These are phyloP conservation scores for Sebastes iracundus DNA, from an alignment of 2,797 vertebrate species.

Conservation along the genomic window DNA sequence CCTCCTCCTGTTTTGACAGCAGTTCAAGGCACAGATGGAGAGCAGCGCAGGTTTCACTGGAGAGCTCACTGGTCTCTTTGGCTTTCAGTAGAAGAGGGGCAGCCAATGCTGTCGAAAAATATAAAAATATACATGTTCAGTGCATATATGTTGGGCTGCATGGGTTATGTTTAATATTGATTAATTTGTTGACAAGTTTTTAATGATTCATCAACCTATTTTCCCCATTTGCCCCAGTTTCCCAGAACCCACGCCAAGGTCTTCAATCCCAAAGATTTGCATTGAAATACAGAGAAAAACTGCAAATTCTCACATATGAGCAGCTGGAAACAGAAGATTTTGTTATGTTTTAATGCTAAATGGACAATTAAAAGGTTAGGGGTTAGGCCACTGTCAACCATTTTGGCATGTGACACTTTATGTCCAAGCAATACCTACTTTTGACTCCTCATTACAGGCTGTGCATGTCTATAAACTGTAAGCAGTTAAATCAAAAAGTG, in stretches of 20 bases:
- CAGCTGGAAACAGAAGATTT: not conserved
- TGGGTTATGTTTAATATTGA: not conserved
- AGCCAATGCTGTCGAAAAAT: constrained; percentile 77
- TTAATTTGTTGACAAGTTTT: not conserved
- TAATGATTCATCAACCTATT: not conserved
- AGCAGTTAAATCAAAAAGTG: not conserved
- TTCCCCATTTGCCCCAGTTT: too few species aligned
- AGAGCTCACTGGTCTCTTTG: constrained; percentile 87
- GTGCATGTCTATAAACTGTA: not conserved
- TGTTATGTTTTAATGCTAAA: not conserved
- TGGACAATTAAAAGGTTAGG: not conserved
- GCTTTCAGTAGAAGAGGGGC: constrained; percentile 86
- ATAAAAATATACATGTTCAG: not conserved
- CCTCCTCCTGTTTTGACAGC: constrained; percentile 90
- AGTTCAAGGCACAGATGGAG: constrained; percentile 87
- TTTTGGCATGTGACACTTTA: not conserved
- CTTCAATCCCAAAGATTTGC: not conserved
- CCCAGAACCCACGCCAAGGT: too few species aligned
- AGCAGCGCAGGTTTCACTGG: constrained; percentile 85
- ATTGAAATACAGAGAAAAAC: not conserved
- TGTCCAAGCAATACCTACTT: not conserved
- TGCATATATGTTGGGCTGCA: not conserved
- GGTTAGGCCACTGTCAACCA: not conserved
- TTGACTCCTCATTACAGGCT: not conserved
- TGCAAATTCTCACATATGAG: not conserved